Evolutionary conservation across 2,797 vertebrate species (phyloP).

Genomic region (Lepus townsendii): DNA sequence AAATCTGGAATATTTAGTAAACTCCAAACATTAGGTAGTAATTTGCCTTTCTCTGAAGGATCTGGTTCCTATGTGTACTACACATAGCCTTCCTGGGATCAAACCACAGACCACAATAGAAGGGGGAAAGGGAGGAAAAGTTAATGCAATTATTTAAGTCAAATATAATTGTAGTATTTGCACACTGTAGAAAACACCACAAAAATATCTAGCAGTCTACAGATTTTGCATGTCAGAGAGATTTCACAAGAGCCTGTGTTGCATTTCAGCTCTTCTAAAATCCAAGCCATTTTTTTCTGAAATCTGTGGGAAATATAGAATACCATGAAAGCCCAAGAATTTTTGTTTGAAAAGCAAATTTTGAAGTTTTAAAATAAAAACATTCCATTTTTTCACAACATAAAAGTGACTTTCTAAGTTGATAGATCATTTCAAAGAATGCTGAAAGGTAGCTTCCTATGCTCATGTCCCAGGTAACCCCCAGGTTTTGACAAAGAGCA

Average conservation of each 20-base stretch:
- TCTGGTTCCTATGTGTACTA: conserved; percentile 11
- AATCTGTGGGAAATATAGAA: conserved; percentile 26
- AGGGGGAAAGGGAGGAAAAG: neutral
- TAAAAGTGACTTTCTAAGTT: conserved; percentile 40
- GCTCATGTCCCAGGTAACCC: neutral
- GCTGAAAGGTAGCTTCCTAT: neutral
- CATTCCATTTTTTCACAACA: neutral
- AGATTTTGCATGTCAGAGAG: neutral
- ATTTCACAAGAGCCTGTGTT: neutral
- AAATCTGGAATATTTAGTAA: conserved; percentile 8
- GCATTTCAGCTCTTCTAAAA: neutral
- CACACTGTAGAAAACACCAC: neutral
- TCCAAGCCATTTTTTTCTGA: neutral
- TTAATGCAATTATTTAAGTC: conserved; percentile 33
- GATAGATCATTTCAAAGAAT: conserved; percentile 10
- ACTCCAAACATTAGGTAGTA: neutral
- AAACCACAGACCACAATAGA: neutral
- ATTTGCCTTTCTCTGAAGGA: conserved; percentile 18
- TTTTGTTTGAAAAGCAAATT: conserved; percentile 31
- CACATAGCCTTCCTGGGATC: neutral
- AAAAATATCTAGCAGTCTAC: neutral
- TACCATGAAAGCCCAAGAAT: conserved; percentile 20
- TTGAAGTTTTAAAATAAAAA: conserved; percentile 63
- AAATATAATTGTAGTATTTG: neutral
- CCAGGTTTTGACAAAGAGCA: neutral